Conservation (phyloP, 2,888 invertebrate species). For the Spodoptera picta region DNA sequence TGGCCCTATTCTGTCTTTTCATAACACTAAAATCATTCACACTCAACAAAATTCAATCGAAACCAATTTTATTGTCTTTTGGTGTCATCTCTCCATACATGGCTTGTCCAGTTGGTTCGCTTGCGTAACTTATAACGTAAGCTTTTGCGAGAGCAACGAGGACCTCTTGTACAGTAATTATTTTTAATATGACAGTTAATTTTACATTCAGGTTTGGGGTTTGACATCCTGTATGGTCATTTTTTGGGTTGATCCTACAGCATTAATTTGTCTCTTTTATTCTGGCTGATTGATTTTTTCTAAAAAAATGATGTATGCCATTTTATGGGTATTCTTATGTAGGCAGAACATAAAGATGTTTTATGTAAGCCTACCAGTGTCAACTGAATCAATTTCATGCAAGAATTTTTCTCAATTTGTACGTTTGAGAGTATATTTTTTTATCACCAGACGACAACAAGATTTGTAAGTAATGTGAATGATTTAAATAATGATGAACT, state of each 20-base stretch:
- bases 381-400: too few species aligned
- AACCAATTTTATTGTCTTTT: constrained; percentile 54
- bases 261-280: constrained; percentile 5
- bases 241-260: constrained; percentile 4
- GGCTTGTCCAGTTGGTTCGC: constrained; percentile 39
- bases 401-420: too few species aligned
- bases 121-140: constrained; percentile 43
- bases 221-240: constrained; percentile 12
- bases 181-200: constrained; percentile 40
- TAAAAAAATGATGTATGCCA: background rate
- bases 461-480: too few species aligned
- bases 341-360: too few species aligned
- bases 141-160: constrained; percentile 48
- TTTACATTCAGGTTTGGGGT: constrained; percentile 30
- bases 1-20: constrained; percentile 34
- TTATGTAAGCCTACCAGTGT: too few species aligned
- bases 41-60: constrained; percentile 54
- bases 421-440: too few species aligned
- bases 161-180: constrained; percentile 40
- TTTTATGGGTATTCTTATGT: too few species aligned
- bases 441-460: too few species aligned
- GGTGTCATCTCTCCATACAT: constrained; percentile 51
- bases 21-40: constrained; percentile 43
- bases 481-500: background rate
- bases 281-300: background rate